phyloP scores from a whole-genome alignment of 2,888 invertebrate genomes.

The Periphyllus acericola region DNA sequence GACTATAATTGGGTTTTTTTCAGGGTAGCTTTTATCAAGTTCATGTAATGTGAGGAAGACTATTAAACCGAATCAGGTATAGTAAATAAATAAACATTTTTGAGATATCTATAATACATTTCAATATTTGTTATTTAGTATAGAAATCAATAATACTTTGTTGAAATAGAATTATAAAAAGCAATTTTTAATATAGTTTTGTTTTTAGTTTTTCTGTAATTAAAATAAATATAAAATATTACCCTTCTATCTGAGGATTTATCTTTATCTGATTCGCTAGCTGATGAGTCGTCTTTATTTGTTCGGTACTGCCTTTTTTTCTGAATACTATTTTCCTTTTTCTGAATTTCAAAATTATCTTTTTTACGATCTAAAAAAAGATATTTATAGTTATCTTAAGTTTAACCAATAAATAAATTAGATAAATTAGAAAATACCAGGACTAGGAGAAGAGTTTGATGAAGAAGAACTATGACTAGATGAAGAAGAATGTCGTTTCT shows the following conservation, averaged over 20 bases:
- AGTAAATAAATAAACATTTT: too few species aligned
- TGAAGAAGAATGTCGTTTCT: constrained; percentile 48
- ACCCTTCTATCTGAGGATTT: constrained; percentile 70
- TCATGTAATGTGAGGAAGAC: too few species aligned
- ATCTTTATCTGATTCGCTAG: constrained; percentile 71
- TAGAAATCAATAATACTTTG: too few species aligned
- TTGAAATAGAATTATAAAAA: too few species aligned
- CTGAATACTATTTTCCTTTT: constrained; percentile 84
- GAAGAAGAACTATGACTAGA: constrained; percentile 56
- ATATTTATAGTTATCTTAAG: background rate
- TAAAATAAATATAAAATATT: constrained; percentile 27
- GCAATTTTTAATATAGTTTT: too few species aligned
- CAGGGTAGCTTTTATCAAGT: too few species aligned
- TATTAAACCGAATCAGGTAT: too few species aligned
- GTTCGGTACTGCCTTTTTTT: constrained; percentile 87
- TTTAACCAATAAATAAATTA: background rate
- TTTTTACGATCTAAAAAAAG: constrained; percentile 63
- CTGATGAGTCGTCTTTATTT: constrained; percentile 84
- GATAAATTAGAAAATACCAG: constrained; percentile 49
- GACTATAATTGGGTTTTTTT: too few species aligned
- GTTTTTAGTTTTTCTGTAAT: background rate
- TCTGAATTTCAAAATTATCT: constrained; percentile 76
- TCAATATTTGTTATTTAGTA: too few species aligned
- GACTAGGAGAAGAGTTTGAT: constrained; percentile 43
- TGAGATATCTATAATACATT: too few species aligned